phyloP scores from a whole-genome alignment of 1,140 invertebrate species.

The Aphaenogaster rudis region DNA sequence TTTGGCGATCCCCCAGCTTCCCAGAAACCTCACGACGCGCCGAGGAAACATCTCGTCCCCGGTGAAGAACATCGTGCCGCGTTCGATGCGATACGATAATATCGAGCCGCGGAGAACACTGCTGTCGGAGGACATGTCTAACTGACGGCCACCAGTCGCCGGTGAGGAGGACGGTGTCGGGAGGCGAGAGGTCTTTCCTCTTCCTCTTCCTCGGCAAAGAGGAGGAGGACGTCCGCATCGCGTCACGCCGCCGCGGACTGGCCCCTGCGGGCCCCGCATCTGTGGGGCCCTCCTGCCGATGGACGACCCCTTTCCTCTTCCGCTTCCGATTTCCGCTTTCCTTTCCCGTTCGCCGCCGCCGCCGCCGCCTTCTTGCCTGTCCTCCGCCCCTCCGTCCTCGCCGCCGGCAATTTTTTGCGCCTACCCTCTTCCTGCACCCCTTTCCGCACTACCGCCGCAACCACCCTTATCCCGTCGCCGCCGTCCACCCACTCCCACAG shows the following conservation, averaged over 20 bases:
- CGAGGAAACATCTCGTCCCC: constrained; percentile 15
- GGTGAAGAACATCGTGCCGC: not conserved
- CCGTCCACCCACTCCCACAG: constrained; percentile 56
- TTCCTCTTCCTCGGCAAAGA: constrained; percentile 80
- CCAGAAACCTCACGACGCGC: not conserved
- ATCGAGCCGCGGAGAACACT: not conserved
- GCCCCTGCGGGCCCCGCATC: constrained; percentile 84
- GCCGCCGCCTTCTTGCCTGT: constrained; percentile 13
- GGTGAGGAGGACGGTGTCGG: constrained; percentile 58
- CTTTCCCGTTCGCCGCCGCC: constrained; percentile 55
- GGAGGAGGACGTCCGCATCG: constrained; percentile 85
- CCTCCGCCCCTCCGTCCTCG: constrained; percentile 19
- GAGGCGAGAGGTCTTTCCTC: constrained; percentile 73
- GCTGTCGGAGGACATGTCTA: constrained; percentile 21
- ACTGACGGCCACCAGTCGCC: constrained; percentile 8
- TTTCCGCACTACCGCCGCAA: not conserved
- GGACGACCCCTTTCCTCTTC: constrained; percentile 64
- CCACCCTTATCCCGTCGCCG: constrained; percentile 48
- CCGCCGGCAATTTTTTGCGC: constrained; percentile 45
- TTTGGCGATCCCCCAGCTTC: not conserved
- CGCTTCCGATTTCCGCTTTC: constrained; percentile 59
- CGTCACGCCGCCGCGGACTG: constrained; percentile 86
- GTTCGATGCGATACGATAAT: not conserved
- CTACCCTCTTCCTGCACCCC: constrained; percentile 9
- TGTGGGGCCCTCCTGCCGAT: constrained; percentile 81